Evolutionary conservation across 2,797 vertebrate genomes (phyloP), one percentile per base, ranked within the genome.

Genomic region (Mionectes olivaceus): DNA sequence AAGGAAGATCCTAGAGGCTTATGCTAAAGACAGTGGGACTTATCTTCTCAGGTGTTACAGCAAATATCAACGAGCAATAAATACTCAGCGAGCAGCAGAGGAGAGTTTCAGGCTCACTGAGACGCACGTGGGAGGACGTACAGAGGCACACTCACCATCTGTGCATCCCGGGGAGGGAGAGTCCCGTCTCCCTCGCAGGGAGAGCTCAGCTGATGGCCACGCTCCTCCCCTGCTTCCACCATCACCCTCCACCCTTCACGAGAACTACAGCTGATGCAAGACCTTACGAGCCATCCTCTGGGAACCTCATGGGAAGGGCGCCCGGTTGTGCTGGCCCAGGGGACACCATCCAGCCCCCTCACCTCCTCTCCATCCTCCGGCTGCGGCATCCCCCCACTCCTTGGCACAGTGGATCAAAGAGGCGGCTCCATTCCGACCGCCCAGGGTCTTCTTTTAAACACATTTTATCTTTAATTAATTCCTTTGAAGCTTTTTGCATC

Each of bases 381-480:
- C 74, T 35, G 37, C 2, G 0, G 21, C 2, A 5, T n/a, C 70
- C 83, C 87, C 76, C 9, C 50, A 19, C 0, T 32, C 71, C 83
- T 80, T 5, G 2, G 70, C 61, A 35, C 0, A 0, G 67, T 0
- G 1, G 70, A 96, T 94, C 95, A 94, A 96, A 95, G 83, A 65
- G 4, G 56, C 5, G 0, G 67, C 91, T 90, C 74, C 56, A 19
- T 64, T 69, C 88, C 50, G 2, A 49, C 59, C n/a, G 56, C 94
- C 83, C 93, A 77, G 70, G 67, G 76, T 89, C 78, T 82, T 74
- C 74, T 95, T 86, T 70, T 70, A 93, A 95, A 86, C 53, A 30
- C 86, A 76, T 93, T 91, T 92, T 80, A 94, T 91, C 91, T 94
- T 90, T 96, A 94, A 97, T 95, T 93, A 94, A 95, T 96, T 95